These are phyloP conservation scores for Crotalus viridis DNA, from an alignment of 2,113 vertebrate species.

Conservation along the genomic window DNA sequence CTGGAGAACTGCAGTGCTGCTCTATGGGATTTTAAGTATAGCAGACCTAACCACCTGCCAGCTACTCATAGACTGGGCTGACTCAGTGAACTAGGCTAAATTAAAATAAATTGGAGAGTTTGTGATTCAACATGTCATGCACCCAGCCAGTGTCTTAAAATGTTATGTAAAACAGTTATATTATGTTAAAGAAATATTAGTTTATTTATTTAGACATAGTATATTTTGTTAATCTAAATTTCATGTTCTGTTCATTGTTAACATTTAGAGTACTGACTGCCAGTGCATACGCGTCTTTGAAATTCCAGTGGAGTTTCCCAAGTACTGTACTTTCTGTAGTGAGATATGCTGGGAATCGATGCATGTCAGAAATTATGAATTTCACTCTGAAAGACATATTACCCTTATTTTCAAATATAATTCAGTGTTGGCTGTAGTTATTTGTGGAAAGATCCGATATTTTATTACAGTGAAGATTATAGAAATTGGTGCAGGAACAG, in stretches of 20 bases:
- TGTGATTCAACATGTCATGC: not conserved
- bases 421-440: no score
- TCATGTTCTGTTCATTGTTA: not conserved
- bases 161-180: not conserved
- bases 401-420: not conserved
- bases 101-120: not conserved
- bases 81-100: not conserved
- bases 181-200: not conserved
- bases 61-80: not conserved
- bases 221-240: not conserved
- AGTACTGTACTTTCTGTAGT: not conserved
- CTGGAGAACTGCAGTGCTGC: not conserved
- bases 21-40: slow-evolving; percentile 9
- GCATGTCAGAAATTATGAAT: not conserved
- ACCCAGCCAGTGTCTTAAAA: not conserved
- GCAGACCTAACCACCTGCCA: not conserved
- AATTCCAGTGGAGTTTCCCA: not conserved
- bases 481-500: not conserved
- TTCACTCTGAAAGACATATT: not conserved
- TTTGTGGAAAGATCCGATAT: not conserved
- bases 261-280: not conserved
- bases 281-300: not conserved
- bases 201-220: not conserved
- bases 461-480: not conserved
- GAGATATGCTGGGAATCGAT: not conserved